Evolutionary conservation across 92 coral and sea anemone genomes (phyloP).

Genomic region (Porites rus): DNA sequence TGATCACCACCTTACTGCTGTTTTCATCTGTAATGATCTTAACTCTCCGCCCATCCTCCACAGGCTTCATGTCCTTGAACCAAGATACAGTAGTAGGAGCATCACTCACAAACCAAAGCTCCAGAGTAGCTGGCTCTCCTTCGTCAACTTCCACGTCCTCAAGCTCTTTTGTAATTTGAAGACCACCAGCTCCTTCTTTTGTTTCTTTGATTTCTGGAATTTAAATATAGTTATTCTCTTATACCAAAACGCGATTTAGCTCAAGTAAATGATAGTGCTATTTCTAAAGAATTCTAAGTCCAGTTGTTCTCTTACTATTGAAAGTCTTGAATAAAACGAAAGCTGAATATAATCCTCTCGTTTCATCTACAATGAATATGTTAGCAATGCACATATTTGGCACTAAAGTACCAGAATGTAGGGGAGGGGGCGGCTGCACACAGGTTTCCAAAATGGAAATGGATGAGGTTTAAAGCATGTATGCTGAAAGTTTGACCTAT

Average conservation of each 20-base stretch:
- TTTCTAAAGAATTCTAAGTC: too few species aligned
- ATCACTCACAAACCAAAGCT: slow-evolving; percentile 79
- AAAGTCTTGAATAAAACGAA: too few species aligned
- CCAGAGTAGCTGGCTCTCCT: slow-evolving; percentile 83
- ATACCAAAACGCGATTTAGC: neutral
- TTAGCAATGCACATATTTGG: too few species aligned
- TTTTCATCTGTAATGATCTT: slow-evolving; percentile 43
- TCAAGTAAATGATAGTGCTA: neutral
- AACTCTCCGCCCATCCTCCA: slow-evolving; percentile 55
- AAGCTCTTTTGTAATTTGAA: slow-evolving; percentile 84
- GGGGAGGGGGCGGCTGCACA: too few species aligned
- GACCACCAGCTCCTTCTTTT: slow-evolving; percentile 55
- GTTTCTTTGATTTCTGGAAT: slow-evolving; percentile 18
- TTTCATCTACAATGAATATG: too few species aligned
- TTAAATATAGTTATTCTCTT: neutral
- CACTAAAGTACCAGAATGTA: too few species aligned
- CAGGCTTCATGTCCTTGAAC: slow-evolving; percentile 70
- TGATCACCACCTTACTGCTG: slow-evolving; percentile 62
- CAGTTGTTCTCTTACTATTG: too few species aligned
- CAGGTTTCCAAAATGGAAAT: too few species aligned
- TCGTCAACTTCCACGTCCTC: slow-evolving; percentile 81
- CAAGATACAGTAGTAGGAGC: slow-evolving; percentile 77
- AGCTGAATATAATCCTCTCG: too few species aligned
- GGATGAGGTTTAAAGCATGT: too few species aligned
- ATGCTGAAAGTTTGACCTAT: too few species aligned